Evolutionary conservation across 2,888 invertebrate species (phyloP), one percentile per base, ranked within the genome.

Genomic region (Phymatocera aterrima): DNA sequence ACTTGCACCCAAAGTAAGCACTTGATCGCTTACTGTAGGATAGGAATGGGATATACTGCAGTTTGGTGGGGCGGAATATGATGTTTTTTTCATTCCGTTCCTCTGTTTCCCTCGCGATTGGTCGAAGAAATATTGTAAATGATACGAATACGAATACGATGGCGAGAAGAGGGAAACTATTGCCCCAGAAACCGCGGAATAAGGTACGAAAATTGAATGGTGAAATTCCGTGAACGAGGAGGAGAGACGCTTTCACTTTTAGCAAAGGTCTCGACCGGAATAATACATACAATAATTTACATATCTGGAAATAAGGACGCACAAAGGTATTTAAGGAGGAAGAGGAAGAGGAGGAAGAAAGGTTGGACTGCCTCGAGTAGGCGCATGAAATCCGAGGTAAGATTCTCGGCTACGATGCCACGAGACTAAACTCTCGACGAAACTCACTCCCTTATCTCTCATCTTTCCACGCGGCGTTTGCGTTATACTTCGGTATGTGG

Each of bases 271-370:
- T 75, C 75, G 57, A 40, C 57, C 6, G 72, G 75, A 75, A 75
- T 75, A 75, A 75, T 75, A 57, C 57, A 75, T 75, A 75, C 54
- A 60, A 60, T 75, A 54, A 75, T 75, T 75, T 75, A 43, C 75
- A 75, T 75, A 75, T 40, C 75, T 43, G 40, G 75, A 57, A 75
- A 75, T 75, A 75, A 75, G 75, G 43, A 54, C 18, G 75, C 57
- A 40, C 40, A 54, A 24, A 57, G 21, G 28, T 75, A 75, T 31
- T n/a, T n/a, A 65, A n/a, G 18, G 37, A 4, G 60, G 10, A 21
- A 28, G 21, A 60, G 18, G 51, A 18, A 2, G 54, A 15, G 54
- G 1, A 64, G 24, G 64, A 37, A 43, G 12, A 24, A 2, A 21
- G 46, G 68, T 0, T 68, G n/a, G 34, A 64, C 57, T 51, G 24